A percentile compares a stretch with the other conserved stretches of the same genome.
Conservation (phyloP, 2,888 invertebrate species). For the Meandrusa payeni region DNA sequence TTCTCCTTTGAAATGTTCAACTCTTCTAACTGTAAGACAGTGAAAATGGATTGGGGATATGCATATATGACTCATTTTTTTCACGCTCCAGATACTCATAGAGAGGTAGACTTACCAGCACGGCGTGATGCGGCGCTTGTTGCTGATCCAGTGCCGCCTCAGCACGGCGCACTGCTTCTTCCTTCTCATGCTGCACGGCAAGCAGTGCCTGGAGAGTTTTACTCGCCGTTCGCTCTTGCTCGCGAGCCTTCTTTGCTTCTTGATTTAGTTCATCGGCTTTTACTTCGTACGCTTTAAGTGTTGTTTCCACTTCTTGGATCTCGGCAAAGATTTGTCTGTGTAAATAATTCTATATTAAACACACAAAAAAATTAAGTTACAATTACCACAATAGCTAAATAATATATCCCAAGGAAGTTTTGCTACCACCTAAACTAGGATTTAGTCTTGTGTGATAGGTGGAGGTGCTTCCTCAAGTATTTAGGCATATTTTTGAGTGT, state of each 20-base stretch:
- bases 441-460: too few species aligned
- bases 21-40: conserved; percentile 60
- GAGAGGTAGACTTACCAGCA: conserved; percentile 49
- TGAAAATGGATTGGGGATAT: too few species aligned
- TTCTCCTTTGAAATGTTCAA: conserved; percentile 53
- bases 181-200: conserved; percentile 37
- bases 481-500: too few species aligned
- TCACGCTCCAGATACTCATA: too few species aligned
- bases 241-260: conserved; percentile 48
- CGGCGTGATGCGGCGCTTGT: conserved; percentile 51
- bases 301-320: conserved; percentile 51
- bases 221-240: conserved; percentile 50
- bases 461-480: too few species aligned
- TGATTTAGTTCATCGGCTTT: conserved; percentile 50
- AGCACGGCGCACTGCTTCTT: conserved; percentile 44
- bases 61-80: too few species aligned
- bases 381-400: too few species aligned
- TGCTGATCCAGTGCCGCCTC: conserved; percentile 47
- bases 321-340: conserved; percentile 58
- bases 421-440: too few species aligned
- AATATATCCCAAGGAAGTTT: too few species aligned
- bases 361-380: too few species aligned
- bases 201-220: conserved; percentile 37
- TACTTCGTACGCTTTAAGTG: conserved; percentile 43
- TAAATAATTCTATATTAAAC: too few species aligned